Conservation (phyloP, 2,797 vertebrate genomes). For the Lutjanus argentimaculatus region DNA sequence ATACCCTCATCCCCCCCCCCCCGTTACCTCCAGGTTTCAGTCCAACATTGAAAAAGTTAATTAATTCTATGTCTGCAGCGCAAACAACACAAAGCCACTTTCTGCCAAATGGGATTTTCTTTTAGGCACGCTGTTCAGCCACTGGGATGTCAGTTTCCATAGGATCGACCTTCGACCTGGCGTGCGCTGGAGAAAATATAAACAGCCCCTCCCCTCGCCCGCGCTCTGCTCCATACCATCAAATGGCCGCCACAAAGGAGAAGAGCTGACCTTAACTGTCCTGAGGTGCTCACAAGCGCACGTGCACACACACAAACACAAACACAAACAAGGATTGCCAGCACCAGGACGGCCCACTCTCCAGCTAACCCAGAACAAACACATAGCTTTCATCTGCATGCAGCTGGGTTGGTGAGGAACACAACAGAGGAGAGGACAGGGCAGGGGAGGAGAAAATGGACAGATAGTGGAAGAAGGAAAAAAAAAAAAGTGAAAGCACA, state of each 20-base stretch:
- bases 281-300: constrained; percentile 18
- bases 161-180: constrained; percentile 67
- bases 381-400: constrained; percentile 62
- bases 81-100: constrained; percentile 46
- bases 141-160: constrained; percentile 65
- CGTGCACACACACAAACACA: constrained; percentile 25
- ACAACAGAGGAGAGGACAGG: constrained; percentile 23
- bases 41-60: constrained; percentile 7
- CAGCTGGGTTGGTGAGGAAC: constrained; percentile 44
- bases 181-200: constrained; percentile 29
- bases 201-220: constrained; percentile 58
- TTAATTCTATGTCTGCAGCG: constrained; percentile 26
- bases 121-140: constrained; percentile 30
- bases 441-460: constrained; percentile 3
- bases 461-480: constrained; percentile 27
- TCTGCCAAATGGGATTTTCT: constrained; percentile 45
- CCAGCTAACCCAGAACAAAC: constrained; percentile 27
- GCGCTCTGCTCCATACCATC: constrained; percentile 40
- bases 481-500: constrained; percentile 12
- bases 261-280: constrained; percentile 72
- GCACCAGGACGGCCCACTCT: constrained; percentile 29
- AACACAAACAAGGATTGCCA: constrained; percentile 13
- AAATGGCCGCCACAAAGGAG: constrained; percentile 77
- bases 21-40: constrained; percentile 20
- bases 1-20: background rate